Evolutionary conservation across 2,113 vertebrate genomes (phyloP).

Genomic region (Atractosteus spatula): DNA sequence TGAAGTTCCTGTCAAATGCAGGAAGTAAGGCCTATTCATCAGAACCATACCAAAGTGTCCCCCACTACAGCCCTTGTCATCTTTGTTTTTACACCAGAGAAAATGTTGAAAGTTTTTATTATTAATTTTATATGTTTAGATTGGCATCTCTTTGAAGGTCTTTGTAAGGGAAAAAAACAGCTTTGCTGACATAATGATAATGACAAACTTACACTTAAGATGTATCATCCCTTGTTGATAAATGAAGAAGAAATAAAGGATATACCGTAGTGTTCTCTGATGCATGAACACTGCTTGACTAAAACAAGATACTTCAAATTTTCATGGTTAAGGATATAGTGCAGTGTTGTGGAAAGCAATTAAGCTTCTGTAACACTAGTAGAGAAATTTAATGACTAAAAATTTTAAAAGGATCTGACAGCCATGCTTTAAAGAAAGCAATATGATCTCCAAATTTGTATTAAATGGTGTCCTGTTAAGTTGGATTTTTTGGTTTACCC

Average conservation of each 20-base stretch:
- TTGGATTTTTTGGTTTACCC: too few species aligned
- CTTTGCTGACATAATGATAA: slow-evolving; percentile 1
- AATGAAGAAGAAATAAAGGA: slow-evolving; percentile 2
- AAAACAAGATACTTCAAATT: too few species aligned
- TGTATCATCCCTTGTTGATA: background rate
- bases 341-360: too few species aligned
- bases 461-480: too few species aligned
- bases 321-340: too few species aligned
- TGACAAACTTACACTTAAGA: slow-evolving; percentile 1
- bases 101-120: background rate
- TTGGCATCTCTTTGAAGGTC: slow-evolving; percentile 13
- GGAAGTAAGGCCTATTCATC: slow-evolving; percentile 24
- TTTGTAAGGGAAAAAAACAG: slow-evolving; percentile 3
- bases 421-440: too few species aligned
- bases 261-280: background rate
- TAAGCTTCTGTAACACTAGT: too few species aligned
- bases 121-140: slow-evolving; percentile 1
- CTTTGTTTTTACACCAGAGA: slow-evolving; percentile 16
- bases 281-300: too few species aligned
- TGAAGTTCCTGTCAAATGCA: slow-evolving; percentile 32
- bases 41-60: slow-evolving; percentile 22
- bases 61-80: slow-evolving; percentile 5
- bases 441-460: too few species aligned
- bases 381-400: too few species aligned
- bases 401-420: too few species aligned